Percentiles rank a stretch among this genome's conserved stretches.
Evolutionary conservation across 2,797 vertebrate species (phyloP).

Genomic region (Coreius guichenoti): DNA sequence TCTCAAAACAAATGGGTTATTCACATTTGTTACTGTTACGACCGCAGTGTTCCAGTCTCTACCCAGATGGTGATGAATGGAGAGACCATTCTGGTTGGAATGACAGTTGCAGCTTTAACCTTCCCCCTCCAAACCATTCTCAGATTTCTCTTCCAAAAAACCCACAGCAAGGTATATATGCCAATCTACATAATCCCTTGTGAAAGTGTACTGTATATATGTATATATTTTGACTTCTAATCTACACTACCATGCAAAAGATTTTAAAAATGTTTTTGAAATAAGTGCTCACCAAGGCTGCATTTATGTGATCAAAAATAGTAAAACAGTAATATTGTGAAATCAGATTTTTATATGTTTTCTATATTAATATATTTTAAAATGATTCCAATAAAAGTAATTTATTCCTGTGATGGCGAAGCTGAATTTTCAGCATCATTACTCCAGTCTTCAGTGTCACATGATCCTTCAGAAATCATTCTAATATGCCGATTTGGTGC

Average conservation of each 20-base stretch:
- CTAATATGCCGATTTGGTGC: background rate
- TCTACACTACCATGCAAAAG: background rate
- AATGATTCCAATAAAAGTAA: background rate
- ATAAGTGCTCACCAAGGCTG: background rate
- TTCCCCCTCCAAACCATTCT: slow-evolving; percentile 81
- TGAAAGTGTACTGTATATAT: background rate
- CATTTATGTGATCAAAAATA: background rate
- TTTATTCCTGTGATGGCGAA: background rate
- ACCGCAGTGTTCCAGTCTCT: slow-evolving; percentile 72
- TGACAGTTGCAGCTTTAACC: slow-evolving; percentile 73
- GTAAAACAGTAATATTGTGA: background rate
- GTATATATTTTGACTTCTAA: background rate
- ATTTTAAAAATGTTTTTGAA: background rate
- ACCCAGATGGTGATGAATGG: slow-evolving; percentile 66
- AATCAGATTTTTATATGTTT: background rate
- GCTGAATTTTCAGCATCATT: background rate
- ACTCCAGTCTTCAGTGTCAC: background rate
- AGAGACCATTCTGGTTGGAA: slow-evolving; percentile 77
- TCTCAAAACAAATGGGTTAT: slow-evolving; percentile 4
- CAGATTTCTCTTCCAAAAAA: slow-evolving; percentile 78
- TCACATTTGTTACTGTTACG: background rate
- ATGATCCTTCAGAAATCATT: background rate
- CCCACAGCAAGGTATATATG: slow-evolving; percentile 71
- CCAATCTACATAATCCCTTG: background rate
- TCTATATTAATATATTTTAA: background rate